These are phyloP conservation scores for Hydraecia micacea DNA, from an alignment of 2,888 invertebrate species.

Conservation along the genomic window DNA sequence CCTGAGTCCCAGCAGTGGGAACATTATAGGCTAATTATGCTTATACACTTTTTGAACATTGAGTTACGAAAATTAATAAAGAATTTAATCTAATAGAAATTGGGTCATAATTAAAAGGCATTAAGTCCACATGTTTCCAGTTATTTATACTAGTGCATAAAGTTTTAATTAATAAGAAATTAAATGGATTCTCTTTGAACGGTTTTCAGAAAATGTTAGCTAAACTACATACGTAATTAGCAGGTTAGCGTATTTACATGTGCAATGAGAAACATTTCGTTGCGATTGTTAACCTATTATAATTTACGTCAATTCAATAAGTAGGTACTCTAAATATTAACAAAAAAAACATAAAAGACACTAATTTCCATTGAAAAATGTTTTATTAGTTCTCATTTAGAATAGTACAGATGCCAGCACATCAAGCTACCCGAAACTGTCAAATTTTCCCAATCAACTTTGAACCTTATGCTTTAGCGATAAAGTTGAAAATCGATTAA, in stretches of 20 bases:
- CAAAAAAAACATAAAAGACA: no score
- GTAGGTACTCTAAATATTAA: no score
- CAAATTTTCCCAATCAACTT: no score
- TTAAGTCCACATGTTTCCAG: not conserved
- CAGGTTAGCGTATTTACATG: not conserved
- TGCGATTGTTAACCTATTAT: not conserved
- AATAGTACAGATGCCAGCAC: no score
- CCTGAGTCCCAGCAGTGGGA: no score
- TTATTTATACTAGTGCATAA: not conserved
- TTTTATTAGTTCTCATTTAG: no score
- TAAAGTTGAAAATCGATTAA: no score
- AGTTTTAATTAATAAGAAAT: not conserved
- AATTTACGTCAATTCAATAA: not conserved
- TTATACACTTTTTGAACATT: constrained; percentile 22
- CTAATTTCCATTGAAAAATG: not conserved
- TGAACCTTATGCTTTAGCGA: no score
- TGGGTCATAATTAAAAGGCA: not conserved
- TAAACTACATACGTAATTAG: not conserved
- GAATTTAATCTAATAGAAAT: not conserved
- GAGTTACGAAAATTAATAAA: constrained; percentile 43
- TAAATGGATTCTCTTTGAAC: not conserved
- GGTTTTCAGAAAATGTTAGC: not conserved
- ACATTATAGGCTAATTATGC: no score
- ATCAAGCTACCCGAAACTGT: no score
- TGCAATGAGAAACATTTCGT: not conserved